Conservation (phyloP, 2,113 vertebrate genomes). For the Hypanus sabinus region DNA sequence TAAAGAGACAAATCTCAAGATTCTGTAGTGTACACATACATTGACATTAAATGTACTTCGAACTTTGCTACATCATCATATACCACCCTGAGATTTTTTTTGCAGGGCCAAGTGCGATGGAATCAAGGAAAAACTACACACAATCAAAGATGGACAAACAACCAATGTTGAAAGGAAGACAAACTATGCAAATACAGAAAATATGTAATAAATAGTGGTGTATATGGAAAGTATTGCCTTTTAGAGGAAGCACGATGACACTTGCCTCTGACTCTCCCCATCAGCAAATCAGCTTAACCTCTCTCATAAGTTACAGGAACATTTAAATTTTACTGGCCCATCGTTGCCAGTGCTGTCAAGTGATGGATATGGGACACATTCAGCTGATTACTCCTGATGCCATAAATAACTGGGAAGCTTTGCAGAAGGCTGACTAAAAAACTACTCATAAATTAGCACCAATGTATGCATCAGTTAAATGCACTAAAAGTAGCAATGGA, state of each 20-base stretch:
- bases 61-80: no score
- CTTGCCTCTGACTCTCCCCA: neutral
- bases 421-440: neutral
- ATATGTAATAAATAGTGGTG: neutral
- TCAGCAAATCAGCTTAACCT: neutral
- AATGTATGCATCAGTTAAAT: neutral
- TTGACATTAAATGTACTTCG: no score
- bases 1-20: no score
- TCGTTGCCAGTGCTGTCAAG: neutral
- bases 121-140: no score
- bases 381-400: conserved; percentile 2
- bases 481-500: neutral
- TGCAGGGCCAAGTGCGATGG: no score
- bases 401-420: neutral
- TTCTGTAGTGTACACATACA: no score
- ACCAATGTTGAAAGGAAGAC: no score
- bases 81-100: no score
- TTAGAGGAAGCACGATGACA: neutral
- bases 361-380: neutral
- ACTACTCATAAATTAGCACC: neutral
- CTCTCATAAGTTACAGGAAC: neutral
- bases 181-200: no score
- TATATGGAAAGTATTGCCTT: neutral
- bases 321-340: neutral
- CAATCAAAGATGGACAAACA: no score